Evolutionary conservation across 2,888 invertebrate genomes (phyloP).

Genomic region (Lacanobia oleracea): DNA sequence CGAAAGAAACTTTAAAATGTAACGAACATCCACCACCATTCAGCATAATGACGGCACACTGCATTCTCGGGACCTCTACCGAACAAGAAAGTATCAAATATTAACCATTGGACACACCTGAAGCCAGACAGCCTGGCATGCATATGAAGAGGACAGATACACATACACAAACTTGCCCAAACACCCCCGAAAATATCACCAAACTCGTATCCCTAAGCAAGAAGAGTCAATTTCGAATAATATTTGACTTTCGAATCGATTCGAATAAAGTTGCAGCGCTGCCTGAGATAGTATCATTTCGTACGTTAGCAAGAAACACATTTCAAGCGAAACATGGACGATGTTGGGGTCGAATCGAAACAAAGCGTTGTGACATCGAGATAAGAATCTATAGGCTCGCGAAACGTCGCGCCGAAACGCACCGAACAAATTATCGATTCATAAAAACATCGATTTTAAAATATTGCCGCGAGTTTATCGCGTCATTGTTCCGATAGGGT

Average conservation of each 20-base stretch:
- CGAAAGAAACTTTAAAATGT: slow-evolving; percentile 59
- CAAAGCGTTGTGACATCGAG: slow-evolving; percentile 89
- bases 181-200: slow-evolving; percentile 53
- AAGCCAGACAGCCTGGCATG: slow-evolving; percentile 85
- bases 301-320: slow-evolving; percentile 90
- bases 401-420: slow-evolving; percentile 89
- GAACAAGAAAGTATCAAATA: slow-evolving; percentile 90
- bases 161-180: slow-evolving; percentile 64
- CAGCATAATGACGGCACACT: slow-evolving; percentile 75
- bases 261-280: slow-evolving; percentile 79
- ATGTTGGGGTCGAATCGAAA: slow-evolving; percentile 88
- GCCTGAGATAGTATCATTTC: slow-evolving; percentile 85
- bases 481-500: slow-evolving; percentile 86
- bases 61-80: slow-evolving; percentile 76
- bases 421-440: slow-evolving; percentile 90
- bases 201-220: slow-evolving; percentile 59
- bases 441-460: slow-evolving; percentile 90
- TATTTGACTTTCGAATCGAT: slow-evolving; percentile 56
- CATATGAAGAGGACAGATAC: slow-evolving; percentile 85
- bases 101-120: slow-evolving; percentile 88
- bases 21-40: slow-evolving; percentile 71
- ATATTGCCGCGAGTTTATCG: slow-evolving; percentile 86
- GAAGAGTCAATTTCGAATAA: slow-evolving; percentile 72
- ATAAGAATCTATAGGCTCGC: slow-evolving; percentile 88
- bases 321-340: slow-evolving; percentile 89